Percentiles rank a stretch among this genome's conserved stretches.
These are phyloP conservation scores for Eilema griseolum DNA, from an alignment of 2,888 invertebrate genomes.

Conservation along the genomic window DNA sequence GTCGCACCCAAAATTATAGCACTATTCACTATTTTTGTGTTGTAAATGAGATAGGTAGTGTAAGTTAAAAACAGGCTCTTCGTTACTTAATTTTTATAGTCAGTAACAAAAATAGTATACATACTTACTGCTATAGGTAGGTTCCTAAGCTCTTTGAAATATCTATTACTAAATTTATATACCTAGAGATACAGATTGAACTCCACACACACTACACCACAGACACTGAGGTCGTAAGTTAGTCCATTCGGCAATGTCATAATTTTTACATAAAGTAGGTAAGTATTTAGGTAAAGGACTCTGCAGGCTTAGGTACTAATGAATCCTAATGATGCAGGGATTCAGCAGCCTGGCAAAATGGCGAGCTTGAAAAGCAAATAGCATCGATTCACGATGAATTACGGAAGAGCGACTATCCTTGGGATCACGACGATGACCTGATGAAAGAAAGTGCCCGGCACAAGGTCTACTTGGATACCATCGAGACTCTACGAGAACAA, in stretches of 20 bases:
- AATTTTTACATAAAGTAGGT: background rate
- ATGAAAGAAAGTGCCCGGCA: conserved; percentile 74
- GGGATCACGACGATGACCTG: conserved; percentile 79
- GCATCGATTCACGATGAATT: conserved; percentile 78
- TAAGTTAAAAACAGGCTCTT: too few species aligned
- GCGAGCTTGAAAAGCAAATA: conserved; percentile 81
- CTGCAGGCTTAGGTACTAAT: background rate
- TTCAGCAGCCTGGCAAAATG: conserved; percentile 81
- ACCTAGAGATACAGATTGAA: background rate
- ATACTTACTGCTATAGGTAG: background rate
- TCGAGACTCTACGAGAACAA: conserved; percentile 73
- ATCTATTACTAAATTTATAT: background rate
- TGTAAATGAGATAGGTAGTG: too few species aligned
- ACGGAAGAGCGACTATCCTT: conserved; percentile 73
- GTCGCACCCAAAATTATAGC: too few species aligned
- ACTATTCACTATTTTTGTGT: too few species aligned
- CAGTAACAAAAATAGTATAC: background rate
- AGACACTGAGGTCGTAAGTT: background rate
- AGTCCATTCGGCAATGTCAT: background rate
- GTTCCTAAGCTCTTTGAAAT: too few species aligned
- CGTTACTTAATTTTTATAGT: background rate
- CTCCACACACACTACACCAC: background rate
- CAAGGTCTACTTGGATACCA: conserved; percentile 75
- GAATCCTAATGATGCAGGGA: conserved; percentile 63
- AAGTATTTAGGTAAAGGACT: background rate